These are phyloP conservation scores for Hypolimnas misippus DNA, from an alignment of 2,888 invertebrate genomes.

Conservation along the genomic window DNA sequence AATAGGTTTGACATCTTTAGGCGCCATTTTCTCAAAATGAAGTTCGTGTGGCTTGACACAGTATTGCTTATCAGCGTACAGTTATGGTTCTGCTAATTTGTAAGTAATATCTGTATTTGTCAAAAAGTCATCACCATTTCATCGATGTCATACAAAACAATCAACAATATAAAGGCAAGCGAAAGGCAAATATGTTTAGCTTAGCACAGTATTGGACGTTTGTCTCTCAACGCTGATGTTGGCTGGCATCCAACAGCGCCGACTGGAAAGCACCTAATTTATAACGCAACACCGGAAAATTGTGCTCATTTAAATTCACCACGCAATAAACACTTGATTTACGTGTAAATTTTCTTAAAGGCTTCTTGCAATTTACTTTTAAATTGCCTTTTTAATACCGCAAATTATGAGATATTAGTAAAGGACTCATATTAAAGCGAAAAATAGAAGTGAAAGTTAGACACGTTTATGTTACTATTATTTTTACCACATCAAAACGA, in stretches of 20 bases:
- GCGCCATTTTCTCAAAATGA: no score
- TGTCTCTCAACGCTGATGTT: conserved; percentile 38
- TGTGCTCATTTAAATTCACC: conserved; percentile 51
- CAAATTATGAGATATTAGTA: conserved; percentile 23
- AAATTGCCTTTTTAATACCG: conserved; percentile 37
- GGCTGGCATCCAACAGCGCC: conserved; percentile 53
- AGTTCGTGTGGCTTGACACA: no score
- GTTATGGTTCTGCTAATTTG: no score
- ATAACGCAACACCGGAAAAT: conserved; percentile 57
- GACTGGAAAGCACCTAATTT: conserved; percentile 54
- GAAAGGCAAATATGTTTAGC: background rate
- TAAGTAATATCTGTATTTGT: no score
- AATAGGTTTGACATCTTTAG: no score
- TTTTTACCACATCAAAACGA: no score
- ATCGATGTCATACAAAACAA: no score
- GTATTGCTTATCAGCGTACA: no score
- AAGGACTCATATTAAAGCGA: conserved; percentile 18
- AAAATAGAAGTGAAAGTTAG: conserved; percentile 11
- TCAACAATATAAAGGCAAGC: background rate
- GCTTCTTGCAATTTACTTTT: conserved; percentile 34
- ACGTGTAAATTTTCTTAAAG: conserved; percentile 49
- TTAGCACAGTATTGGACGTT: background rate
- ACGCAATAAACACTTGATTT: conserved; percentile 51
- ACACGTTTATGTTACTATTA: background rate
- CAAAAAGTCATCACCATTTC: no score